A percentile compares a stretch with the other conserved stretches of the same genome.
Conservation (phyloP, 2,113 vertebrate genomes). For the Pampusana beccarii region DNA sequence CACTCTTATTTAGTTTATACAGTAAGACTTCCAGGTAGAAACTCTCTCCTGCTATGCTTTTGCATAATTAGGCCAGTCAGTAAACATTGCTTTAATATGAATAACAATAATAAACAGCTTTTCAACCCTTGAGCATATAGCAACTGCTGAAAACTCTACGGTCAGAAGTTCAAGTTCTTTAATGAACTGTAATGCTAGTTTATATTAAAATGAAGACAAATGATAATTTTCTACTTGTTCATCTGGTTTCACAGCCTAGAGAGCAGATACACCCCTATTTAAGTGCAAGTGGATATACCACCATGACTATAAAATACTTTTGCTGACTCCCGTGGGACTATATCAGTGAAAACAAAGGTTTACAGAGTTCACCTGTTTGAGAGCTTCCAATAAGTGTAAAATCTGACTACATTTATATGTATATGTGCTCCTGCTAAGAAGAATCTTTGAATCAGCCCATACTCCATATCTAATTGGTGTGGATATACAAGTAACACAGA, state of each 20-base stretch:
- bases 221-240: neutral
- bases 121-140: neutral
- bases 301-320: neutral
- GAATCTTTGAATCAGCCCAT: neutral
- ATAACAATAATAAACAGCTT: constrained; percentile 27
- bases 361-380: neutral
- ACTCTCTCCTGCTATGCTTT: neutral
- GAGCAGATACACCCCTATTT: neutral
- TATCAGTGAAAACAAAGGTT: neutral
- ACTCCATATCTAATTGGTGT: neutral
- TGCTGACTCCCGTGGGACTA: neutral
- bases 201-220: neutral
- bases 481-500: neutral
- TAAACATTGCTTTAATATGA: constrained; percentile 4
- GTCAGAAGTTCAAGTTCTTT: neutral
- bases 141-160: neutral
- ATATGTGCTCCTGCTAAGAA: neutral
- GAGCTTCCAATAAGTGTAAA: neutral
- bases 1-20: neutral
- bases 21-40: constrained; percentile 24
- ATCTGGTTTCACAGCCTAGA: neutral
- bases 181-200: neutral
- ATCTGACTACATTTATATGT: neutral
- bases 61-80: constrained; percentile 2
- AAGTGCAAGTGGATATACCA: neutral